These are phyloP conservation scores for Drosophila triauraria DNA, from an alignment of 1,140 invertebrate species.

Conservation along the genomic window DNA sequence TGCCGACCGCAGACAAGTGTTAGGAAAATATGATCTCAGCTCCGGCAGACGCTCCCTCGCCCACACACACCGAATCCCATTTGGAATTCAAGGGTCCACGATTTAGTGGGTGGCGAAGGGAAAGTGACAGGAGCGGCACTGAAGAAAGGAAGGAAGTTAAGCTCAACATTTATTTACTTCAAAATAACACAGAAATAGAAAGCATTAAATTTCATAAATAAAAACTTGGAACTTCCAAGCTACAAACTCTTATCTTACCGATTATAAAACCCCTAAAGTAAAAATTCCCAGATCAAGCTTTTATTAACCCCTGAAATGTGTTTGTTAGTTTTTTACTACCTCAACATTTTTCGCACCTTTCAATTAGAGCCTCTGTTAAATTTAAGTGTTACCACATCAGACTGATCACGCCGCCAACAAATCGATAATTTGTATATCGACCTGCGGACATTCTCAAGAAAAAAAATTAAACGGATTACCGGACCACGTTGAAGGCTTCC, in stretches of 20 bases:
- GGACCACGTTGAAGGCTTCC: conserved; percentile 25
- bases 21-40: conserved; percentile 55
- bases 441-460: conserved; percentile 1
- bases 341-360: conserved; percentile 16
- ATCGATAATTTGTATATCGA: conserved; percentile 22
- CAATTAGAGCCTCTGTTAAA: conserved; percentile 18
- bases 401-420: conserved; percentile 9
- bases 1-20: conserved; percentile 46
- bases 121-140: conserved; percentile 19
- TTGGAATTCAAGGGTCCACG: conserved; percentile 19
- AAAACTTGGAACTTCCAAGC: no score
- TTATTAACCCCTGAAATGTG: no score
- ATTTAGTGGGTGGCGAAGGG: conserved; percentile 24
- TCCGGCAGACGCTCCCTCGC: conserved; percentile 9
- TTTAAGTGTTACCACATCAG: conserved; percentile 12
- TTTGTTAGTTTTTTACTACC: conserved; percentile 2
- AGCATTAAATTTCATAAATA: background rate
- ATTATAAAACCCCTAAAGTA: background rate
- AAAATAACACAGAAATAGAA: background rate
- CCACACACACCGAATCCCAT: conserved; percentile 2
- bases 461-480: conserved; percentile 42
- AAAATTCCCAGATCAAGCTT: background rate
- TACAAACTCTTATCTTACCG: background rate
- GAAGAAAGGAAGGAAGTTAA: conserved; percentile 2
- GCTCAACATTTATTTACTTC: background rate